Base-by-base conservation (phyloP, 2,113 vertebrate genomes). In the Misgurnus anguillicaudatus region DNA sequence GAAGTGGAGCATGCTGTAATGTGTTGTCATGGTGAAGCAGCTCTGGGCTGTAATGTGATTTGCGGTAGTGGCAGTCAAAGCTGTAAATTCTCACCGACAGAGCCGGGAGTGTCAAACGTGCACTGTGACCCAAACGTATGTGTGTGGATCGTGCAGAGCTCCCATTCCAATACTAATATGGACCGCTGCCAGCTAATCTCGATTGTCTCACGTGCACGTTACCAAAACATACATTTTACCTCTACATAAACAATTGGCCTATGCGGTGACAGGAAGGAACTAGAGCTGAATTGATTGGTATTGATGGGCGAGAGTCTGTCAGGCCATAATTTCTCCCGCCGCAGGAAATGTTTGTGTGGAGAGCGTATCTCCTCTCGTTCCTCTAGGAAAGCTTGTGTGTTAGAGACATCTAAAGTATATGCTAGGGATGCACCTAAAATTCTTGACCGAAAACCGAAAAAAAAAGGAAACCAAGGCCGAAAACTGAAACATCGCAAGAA, bases 271-370 rank as follows among this genome's bases (percentile, higher is more conserved):
- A 70, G 58, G 62, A 61, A 73, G 78, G 78, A 77, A 80, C 42
- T 83, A 45, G 74, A 83, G 73, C 82, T 80, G 82, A 83, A 80
- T 73, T 80, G 74, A 83, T 80, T 36, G 55, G 73, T 73, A 83
- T 80, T 68, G 82, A 83, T 80, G 39, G 39, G 5, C 4, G 53
- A 21, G 53, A 48, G 17, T 75, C 51, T 75, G 62, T 68, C 69
- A 24, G 60, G 39, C 60, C 69, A 47, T 74, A 61, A 47, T 47
- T 41, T 36, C 39, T 74, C 45, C 6, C 16, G 53, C 47, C 42
- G 5, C 47, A 31, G 47, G 60, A 58, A 75, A 48, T 82, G 61
- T 77, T 55, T 75, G 62, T 80, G 53, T 77, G 80, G 17, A 7
- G 55, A 39, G 64, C 55, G n/a, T 61, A 60, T 81, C 70, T 72